Percentiles rank a stretch among this genome's conserved stretches.
Conservation (phyloP, 23 tunicate genomes). For the Aplidium turbinatum region DNA sequence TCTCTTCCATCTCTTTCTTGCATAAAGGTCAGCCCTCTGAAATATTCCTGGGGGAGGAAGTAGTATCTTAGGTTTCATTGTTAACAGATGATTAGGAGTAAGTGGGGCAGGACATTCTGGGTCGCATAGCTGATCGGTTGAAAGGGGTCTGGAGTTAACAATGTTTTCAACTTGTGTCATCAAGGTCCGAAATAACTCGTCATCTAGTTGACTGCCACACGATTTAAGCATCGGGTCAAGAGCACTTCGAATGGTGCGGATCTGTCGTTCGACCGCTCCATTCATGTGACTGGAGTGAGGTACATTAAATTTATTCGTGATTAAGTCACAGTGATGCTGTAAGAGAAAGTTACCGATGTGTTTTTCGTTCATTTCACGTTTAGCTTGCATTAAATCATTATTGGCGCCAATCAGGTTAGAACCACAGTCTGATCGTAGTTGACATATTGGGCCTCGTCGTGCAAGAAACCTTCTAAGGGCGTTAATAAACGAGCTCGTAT, state of each 20-base stretch:
- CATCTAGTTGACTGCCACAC: slow-evolving; percentile 14
- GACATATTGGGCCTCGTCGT: not conserved
- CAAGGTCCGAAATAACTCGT: slow-evolving; percentile 9
- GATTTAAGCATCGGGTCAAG: not conserved
- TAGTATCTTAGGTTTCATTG: slow-evolving; percentile 19
- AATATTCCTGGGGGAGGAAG: slow-evolving; percentile 32
- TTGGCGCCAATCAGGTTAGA: not conserved
- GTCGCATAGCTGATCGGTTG: not conserved
- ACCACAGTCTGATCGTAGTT: not conserved
- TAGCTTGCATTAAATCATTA: not conserved
- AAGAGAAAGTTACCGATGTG: slow-evolving; percentile 18
- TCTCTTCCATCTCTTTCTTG: slow-evolving; percentile 9
- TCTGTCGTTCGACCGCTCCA: slow-evolving; percentile 29
- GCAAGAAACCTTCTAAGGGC: no score
- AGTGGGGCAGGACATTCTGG: slow-evolving; percentile 10
- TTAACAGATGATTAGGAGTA: slow-evolving; percentile 36
- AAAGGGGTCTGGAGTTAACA: slow-evolving; percentile 20
- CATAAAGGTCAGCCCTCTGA: slow-evolving; percentile 10
- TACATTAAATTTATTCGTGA: slow-evolving; percentile 13
- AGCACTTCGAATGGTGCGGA: slow-evolving; percentile 18
- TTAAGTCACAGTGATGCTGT: slow-evolving; percentile 2
- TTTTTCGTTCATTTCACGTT: not conserved
- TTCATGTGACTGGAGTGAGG: slow-evolving; percentile 32
- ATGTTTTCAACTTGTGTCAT: slow-evolving; percentile 24
- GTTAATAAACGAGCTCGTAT: no score